These are phyloP conservation scores for Oxygymnocypris stewartii DNA, from an alignment of 2,113 vertebrate species.

Conservation along the genomic window DNA sequence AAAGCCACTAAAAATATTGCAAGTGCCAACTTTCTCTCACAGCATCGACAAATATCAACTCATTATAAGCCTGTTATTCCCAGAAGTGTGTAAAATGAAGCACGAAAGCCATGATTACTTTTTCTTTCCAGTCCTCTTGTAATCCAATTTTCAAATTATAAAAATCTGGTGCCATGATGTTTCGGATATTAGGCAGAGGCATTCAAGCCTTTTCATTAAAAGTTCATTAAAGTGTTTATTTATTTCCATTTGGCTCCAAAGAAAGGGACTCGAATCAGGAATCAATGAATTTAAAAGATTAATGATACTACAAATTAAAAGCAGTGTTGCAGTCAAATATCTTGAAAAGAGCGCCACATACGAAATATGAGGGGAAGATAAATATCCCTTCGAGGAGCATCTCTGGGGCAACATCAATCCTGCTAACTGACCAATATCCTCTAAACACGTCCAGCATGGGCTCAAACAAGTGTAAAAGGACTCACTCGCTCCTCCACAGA, in stretches of 20 bases:
- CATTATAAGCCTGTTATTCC: conserved; percentile 13
- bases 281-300: background rate
- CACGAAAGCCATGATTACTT: background rate
- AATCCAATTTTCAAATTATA: conserved; percentile 33
- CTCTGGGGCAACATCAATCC: background rate
- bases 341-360: background rate
- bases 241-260: conserved; percentile 11
- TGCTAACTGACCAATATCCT: background rate
- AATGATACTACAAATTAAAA: conserved; percentile 27
- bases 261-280: conserved; percentile 14
- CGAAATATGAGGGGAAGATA: background rate
- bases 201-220: conserved; percentile 46
- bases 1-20: conserved; percentile 11
- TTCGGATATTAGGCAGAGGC: conserved; percentile 17
- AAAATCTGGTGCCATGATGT: conserved; percentile 25
- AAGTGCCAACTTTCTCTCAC: background rate
- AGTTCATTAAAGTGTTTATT: conserved; percentile 33
- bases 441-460: background rate
- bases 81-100: conserved; percentile 11
- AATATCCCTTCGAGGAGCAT: background rate
- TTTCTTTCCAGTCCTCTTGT: conserved; percentile 1
- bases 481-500: background rate
- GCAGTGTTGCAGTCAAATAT: background rate
- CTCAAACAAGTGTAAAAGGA: background rate
- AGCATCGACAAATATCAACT: conserved; percentile 25